A percentile compares a stretch with the other conserved stretches of the same genome.
phyloP scores from a whole-genome alignment of 92 coral and sea anemone genomes.

The Metridium senile region DNA sequence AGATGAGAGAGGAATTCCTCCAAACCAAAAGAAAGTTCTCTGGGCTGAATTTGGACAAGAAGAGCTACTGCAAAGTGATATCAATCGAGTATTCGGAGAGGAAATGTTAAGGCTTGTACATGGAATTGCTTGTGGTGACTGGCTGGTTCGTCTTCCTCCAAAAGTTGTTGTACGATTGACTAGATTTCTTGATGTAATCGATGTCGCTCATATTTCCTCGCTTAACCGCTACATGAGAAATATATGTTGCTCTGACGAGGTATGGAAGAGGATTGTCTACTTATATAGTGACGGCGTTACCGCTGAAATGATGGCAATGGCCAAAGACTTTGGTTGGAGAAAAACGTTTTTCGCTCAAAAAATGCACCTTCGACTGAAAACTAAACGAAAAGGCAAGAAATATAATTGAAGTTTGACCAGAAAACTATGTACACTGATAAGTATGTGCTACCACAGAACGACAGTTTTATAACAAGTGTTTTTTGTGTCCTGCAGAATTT shows the following conservation, averaged over 20 bases:
- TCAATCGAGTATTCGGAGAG: slow-evolving; percentile 92
- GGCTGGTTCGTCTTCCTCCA: slow-evolving; percentile 93
- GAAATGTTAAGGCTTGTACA: slow-evolving; percentile 91
- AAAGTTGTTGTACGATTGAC: slow-evolving; percentile 68
- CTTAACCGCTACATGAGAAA: slow-evolving; percentile 83
- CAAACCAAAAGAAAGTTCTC: slow-evolving; percentile 78
- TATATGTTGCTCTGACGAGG: slow-evolving; percentile 83
- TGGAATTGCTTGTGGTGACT: slow-evolving; percentile 98
- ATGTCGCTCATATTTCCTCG: slow-evolving; percentile 84
- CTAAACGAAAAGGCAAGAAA: slow-evolving; percentile 19
- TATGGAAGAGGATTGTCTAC: slow-evolving; percentile 81
- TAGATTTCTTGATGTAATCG: slow-evolving; percentile 73
- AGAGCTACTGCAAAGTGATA: slow-evolving; percentile 87
- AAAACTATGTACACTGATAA: neutral
- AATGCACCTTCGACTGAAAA: slow-evolving; percentile 78
- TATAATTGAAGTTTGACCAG: neutral
- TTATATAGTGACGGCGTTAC: slow-evolving; percentile 81
- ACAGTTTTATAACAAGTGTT: neutral
- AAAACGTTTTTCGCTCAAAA: slow-evolving; percentile 86
- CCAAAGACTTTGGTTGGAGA: slow-evolving; percentile 86
- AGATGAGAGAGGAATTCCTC: slow-evolving; percentile 93
- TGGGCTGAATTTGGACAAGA: slow-evolving; percentile 97
- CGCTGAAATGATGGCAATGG: slow-evolving; percentile 79
- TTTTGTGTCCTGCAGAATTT: too few species aligned
- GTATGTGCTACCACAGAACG: neutral